Percentiles rank a stretch among this genome's conserved stretches.
Conservation (phyloP, 2,113 vertebrate genomes). For the Colinus virginianus region DNA sequence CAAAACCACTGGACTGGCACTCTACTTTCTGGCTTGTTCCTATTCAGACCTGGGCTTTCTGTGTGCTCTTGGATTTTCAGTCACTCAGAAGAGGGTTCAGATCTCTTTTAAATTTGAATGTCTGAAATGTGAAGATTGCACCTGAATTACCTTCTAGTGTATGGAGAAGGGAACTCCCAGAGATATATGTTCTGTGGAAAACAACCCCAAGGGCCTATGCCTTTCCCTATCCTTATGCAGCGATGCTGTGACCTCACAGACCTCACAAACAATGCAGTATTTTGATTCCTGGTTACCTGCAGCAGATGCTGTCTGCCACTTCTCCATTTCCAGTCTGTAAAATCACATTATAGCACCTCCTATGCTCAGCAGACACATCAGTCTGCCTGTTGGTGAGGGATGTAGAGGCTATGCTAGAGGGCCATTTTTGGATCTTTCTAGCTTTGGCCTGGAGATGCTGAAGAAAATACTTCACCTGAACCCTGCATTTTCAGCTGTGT, state of each 20-base stretch:
- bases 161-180: neutral
- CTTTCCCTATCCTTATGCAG: neutral
- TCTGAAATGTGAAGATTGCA: neutral
- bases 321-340: neutral
- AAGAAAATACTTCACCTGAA: neutral
- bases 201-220: neutral
- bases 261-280: rapidly evolving
- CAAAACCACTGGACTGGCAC: neutral
- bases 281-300: rapidly evolving
- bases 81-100: neutral
- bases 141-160: neutral
- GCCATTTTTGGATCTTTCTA: neutral
- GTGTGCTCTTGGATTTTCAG: neutral
- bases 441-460: neutral
- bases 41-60: neutral
- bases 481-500: neutral
- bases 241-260: rapidly evolving
- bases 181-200: neutral
- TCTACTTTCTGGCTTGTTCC: neutral
- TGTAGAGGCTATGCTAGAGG: neutral
- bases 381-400: neutral
- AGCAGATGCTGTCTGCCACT: neutral
- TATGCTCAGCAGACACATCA: neutral
- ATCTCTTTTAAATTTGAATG: neutral
- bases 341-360: neutral